These are phyloP conservation scores for Lepidurus arcticus DNA, from an alignment of 1,140 invertebrate species.

Conservation along the genomic window DNA sequence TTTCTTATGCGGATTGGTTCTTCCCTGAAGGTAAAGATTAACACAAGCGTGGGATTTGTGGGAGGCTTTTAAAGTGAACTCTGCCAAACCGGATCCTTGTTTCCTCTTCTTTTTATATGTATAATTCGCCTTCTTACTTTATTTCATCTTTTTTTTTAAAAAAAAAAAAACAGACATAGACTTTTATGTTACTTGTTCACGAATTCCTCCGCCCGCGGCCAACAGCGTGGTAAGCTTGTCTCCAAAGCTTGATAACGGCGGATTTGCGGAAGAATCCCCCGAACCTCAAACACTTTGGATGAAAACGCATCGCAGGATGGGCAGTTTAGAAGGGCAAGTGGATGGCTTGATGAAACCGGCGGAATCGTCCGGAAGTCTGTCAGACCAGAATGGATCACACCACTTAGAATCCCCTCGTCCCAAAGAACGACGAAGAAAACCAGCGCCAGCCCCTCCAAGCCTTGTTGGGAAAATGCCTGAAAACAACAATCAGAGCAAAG, in stretches of 20 bases:
- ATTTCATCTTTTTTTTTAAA: conserved; percentile 26
- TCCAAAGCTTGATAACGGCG: conserved; percentile 24
- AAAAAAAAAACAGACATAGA: conserved; percentile 38
- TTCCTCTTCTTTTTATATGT: background rate
- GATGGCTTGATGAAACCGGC: background rate
- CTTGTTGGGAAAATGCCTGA: background rate
- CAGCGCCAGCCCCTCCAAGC: conserved; percentile 40
- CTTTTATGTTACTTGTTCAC: conserved; percentile 39
- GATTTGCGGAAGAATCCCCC: conserved; percentile 23
- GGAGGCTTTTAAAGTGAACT: background rate
- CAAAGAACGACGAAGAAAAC: conserved; percentile 40
- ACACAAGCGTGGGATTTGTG: conserved; percentile 1
- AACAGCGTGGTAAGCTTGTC: background rate
- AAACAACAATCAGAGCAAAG: background rate
- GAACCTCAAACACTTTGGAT: conserved; percentile 1
- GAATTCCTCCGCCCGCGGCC: conserved; percentile 27
- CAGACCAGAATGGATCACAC: conserved; percentile 10
- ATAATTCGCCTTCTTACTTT: background rate
- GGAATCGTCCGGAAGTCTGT: conserved; percentile 16
- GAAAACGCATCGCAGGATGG: conserved; percentile 28
- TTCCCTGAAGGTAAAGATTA: conserved; percentile 58
- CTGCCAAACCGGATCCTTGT: background rate
- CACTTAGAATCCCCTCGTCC: conserved; percentile 30
- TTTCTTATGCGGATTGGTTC: conserved; percentile 79
- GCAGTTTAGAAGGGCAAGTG: conserved; percentile 29